These are phyloP conservation scores for Oreortyx pictus DNA, from an alignment of 2,797 vertebrate species.

Conservation along the genomic window DNA sequence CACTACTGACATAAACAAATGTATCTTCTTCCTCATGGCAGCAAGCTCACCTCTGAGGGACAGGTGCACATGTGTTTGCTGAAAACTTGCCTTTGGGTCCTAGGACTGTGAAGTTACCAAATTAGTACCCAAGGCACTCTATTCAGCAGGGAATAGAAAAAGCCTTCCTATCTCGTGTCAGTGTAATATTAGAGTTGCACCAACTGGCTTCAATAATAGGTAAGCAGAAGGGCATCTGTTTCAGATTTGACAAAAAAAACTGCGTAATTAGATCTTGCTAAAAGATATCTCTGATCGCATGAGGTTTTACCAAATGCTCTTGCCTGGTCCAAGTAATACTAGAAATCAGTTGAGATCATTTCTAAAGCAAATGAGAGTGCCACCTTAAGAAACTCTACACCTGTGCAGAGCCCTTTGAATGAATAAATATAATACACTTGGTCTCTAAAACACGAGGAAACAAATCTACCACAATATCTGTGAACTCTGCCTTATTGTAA, in stretches of 20 bases:
- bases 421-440: not conserved
- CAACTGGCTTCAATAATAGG: conserved; percentile 82
- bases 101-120: conserved; percentile 52
- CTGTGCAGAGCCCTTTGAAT: not conserved
- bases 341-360: not conserved
- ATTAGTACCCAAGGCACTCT: conserved; percentile 77
- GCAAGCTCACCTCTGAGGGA: conserved; percentile 21
- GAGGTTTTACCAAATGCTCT: conserved; percentile 72
- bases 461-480: not conserved
- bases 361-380: not conserved
- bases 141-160: conserved; percentile 62
- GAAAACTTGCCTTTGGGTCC: not conserved
- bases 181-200: conserved; percentile 79
- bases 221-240: conserved; percentile 83
- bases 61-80: not conserved
- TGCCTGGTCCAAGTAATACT: not conserved
- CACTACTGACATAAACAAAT: conserved; percentile 64
- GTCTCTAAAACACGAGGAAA: not conserved
- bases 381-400: not conserved
- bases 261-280: conserved; percentile 83
- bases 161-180: conserved; percentile 75
- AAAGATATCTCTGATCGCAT: conserved; percentile 81
- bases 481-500: not conserved
- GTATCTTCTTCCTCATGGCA: conserved; percentile 47
- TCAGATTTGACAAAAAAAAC: conserved; percentile 81